A percentile compares a stretch with the other conserved stretches of the same genome.
phyloP scores from a whole-genome alignment of 2,888 invertebrate species.

The Noctua fimbriata region DNA sequence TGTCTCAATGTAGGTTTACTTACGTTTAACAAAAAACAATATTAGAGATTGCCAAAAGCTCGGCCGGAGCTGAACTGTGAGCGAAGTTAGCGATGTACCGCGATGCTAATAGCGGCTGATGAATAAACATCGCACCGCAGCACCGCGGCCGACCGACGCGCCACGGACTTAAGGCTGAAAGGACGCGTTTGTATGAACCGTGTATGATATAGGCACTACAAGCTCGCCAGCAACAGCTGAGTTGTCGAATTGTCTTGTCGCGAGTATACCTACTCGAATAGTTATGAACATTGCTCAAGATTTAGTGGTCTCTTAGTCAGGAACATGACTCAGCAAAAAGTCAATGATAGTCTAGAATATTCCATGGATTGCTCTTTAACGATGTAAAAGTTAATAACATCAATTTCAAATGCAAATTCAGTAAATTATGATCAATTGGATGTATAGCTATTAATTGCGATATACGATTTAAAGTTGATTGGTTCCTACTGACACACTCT shows the following conservation, averaged over 20 bases:
- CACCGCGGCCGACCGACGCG: neutral
- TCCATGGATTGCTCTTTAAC: neutral
- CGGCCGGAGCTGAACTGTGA: neutral
- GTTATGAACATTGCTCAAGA: neutral
- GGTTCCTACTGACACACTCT: slow-evolving; percentile 4
- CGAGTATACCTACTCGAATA: neutral
- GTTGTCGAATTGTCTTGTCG: neutral
- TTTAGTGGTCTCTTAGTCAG: neutral
- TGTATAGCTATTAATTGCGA: neutral
- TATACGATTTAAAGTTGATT: neutral
- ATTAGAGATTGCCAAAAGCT: neutral
- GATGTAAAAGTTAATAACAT: neutral
- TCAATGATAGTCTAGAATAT: neutral
- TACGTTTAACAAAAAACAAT: neutral
- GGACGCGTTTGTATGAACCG: neutral
- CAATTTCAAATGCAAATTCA: slow-evolving; percentile 16
- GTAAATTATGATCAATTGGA: slow-evolving; percentile 1
- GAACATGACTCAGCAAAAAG: neutral
- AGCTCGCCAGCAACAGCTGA: neutral
- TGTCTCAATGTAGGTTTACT: neutral
- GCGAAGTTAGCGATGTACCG: slow-evolving; percentile 4
- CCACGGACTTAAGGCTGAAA: neutral
- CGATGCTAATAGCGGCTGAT: slow-evolving; percentile 32
- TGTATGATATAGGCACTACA: neutral
- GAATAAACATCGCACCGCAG: slow-evolving; percentile 22